These are phyloP conservation scores for Urophycis tenuis DNA, from an alignment of 2,797 vertebrate species.

Conservation along the genomic window DNA sequence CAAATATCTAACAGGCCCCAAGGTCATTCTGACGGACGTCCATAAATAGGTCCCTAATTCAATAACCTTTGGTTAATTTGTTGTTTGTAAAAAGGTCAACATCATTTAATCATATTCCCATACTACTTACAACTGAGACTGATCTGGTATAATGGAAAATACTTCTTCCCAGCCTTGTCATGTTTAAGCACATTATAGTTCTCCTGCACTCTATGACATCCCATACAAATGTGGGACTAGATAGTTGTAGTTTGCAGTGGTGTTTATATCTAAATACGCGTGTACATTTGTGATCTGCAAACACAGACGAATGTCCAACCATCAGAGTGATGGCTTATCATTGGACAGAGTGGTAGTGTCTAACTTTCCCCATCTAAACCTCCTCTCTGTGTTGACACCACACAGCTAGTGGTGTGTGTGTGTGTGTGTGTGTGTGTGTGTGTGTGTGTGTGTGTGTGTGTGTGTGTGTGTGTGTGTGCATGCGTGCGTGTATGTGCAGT, in stretches of 20 bases:
- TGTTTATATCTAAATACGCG: background rate
- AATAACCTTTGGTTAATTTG: background rate
- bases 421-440: background rate
- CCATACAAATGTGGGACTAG: background rate
- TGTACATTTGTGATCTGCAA: background rate
- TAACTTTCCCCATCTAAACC: conserved; percentile 22
- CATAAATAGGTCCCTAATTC: background rate
- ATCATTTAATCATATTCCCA: background rate
- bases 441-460: background rate
- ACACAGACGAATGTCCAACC: background rate
- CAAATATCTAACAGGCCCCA: background rate
- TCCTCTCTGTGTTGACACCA: conserved; percentile 41
- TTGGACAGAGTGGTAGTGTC: no score
- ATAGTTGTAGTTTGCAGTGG: background rate
- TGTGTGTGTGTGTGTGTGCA: background rate
- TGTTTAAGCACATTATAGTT: background rate
- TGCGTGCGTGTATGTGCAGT: background rate
- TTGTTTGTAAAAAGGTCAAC: background rate
- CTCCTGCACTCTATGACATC: background rate
- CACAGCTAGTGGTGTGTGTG: conserved; percentile 20
- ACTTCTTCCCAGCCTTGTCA: background rate
- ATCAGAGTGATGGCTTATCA: background rate
- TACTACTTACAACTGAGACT: background rate
- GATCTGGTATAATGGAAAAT: background rate
- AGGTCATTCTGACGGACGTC: background rate